Evolutionary conservation across 2,113 vertebrate genomes (phyloP), one percentile per base, ranked within the genome.

Genomic region (Vidua macroura): DNA sequence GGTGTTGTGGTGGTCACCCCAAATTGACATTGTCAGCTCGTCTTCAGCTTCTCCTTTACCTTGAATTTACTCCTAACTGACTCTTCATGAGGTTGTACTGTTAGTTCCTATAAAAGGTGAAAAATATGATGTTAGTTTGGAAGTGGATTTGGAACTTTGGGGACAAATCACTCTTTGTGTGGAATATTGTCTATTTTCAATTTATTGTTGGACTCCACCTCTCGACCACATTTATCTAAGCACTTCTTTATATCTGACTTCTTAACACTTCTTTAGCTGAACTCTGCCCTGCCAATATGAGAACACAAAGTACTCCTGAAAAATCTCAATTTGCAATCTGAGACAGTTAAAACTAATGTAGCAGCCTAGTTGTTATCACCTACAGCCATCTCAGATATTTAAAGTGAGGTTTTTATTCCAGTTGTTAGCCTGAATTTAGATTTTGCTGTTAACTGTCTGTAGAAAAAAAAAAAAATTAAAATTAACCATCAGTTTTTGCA

Each of bases 21-120:
- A 60, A 86, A 77, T 0, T 60, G 52, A n/a, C 10, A 1, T 33
- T 69, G 49, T 66, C 24, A 55, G 10, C 16, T 1, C n/a, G 3
- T 31, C 83, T 86, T 41, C 39, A 55, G 5, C 35, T 80, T 37
- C 66, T 55, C 10, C 13, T 73, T 53, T 39, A 23, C 27, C 74
- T 74, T 74, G 6, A 70, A 39, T 78, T 74, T 83, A 7, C 28
- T 88, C 56, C 56, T 22, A 3, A 12, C 2, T 52, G 74, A 60
- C 5, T 79, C 24, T 43, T 31, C 0, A 1, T 28, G 2, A 31
- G 10, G 14, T 9, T 25, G n/a, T 7, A 5, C 12, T 73, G 46
- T 77, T n/a, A n/a, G 27, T 46, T 62, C 23, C 35, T 51, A 16
- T 17, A 23, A 48, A 75, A 51, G 11, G 1, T 55, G 75, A 66